Evolutionary conservation across 2,888 invertebrate genomes (phyloP).

Genomic region (Digitonthophagus gazella): DNA sequence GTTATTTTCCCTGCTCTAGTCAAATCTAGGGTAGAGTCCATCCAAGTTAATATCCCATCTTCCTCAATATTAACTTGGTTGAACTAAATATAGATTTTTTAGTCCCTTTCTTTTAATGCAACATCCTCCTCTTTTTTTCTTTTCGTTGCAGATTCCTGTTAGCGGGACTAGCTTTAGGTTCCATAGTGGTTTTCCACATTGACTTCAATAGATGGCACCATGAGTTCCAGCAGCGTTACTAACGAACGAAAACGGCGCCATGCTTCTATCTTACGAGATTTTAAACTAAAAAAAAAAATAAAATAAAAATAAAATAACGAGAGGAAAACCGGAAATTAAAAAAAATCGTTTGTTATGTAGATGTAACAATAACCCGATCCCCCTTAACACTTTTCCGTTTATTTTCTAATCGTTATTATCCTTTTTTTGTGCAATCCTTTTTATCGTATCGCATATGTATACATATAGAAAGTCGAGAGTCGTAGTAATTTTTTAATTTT

Average conservation of each 20-base stretch:
- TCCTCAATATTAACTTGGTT: background rate
- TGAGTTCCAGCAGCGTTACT: constrained; percentile 93
- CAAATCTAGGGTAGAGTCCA: background rate
- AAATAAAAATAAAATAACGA: constrained; percentile 1
- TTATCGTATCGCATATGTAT: no score
- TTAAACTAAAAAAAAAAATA: constrained; percentile 7
- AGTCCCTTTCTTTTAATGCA: no score
- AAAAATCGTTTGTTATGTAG: constrained; percentile 15
- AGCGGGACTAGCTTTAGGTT: constrained; percentile 95
- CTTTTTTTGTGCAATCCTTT: constrained; percentile 26
- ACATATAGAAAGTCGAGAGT: constrained; percentile 6
- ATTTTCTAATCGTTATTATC: background rate
- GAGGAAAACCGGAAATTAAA: constrained; percentile 3
- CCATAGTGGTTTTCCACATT: constrained; percentile 98
- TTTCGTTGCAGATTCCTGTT: constrained; percentile 80
- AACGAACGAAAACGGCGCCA: constrained; percentile 24
- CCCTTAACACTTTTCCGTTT: constrained; percentile 3
- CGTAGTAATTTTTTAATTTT: constrained; percentile 26
- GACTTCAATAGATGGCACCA: constrained; percentile 99
- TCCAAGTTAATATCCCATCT: background rate
- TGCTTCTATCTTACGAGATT: constrained; percentile 16
- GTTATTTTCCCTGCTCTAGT: constrained; percentile 41
- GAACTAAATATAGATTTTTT: constrained; percentile 14
- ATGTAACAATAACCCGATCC: constrained; percentile 6
- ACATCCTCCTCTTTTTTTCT: background rate